These are phyloP conservation scores for Pteropus alecto DNA, from an alignment of 2,113 vertebrate genomes.

Conservation along the genomic window DNA sequence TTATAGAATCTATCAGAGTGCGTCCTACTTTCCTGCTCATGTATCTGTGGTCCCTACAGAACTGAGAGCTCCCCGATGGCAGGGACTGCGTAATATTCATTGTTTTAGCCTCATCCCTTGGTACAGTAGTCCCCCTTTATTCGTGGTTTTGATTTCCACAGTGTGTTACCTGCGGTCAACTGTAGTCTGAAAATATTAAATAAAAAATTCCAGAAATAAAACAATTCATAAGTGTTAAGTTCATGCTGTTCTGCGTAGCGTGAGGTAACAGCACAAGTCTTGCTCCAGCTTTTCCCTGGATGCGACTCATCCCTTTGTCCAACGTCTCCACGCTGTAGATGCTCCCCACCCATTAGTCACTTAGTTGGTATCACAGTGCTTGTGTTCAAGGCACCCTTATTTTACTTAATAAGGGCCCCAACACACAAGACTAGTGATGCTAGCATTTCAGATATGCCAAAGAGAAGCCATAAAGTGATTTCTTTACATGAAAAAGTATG, in stretches of 20 bases:
- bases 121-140: too few relatives aligned
- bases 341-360: background rate
- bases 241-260: background rate
- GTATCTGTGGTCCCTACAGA: background rate
- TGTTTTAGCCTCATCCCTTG: background rate
- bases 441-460: too few relatives aligned
- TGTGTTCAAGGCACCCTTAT: background rate
- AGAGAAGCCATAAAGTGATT: background rate
- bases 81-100: background rate
- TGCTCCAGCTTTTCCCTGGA: accelerated
- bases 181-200: background rate
- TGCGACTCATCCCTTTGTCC: background rate
- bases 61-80: background rate
- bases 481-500: too few relatives aligned
- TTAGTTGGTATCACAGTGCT: too few relatives aligned
- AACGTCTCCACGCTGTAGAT: background rate
- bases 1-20: background rate
- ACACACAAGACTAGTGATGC: too few relatives aligned
- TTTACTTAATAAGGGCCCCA: background rate
- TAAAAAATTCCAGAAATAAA: background rate
- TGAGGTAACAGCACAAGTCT: background rate
- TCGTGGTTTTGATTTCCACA: background rate
- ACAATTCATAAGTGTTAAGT: background rate
- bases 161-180: background rate
- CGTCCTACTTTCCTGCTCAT: background rate